Evolutionary conservation across 2,113 vertebrate species (phyloP), one percentile per base, ranked within the genome.

Genomic region (Mesitornis unicolor): DNA sequence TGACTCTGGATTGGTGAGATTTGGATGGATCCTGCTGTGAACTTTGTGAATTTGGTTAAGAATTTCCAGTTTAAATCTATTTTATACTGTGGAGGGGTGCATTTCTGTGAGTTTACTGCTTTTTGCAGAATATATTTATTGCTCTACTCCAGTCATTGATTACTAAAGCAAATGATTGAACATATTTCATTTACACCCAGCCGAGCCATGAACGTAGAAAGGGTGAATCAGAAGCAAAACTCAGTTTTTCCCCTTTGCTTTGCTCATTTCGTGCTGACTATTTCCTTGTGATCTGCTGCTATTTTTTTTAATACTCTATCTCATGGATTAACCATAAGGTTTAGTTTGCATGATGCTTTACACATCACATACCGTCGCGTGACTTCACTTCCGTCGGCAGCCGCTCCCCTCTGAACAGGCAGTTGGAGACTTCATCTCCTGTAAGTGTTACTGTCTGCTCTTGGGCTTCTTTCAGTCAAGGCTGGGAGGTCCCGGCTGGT

Each of bases 301-400:
- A 0, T 48, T 79, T 63, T 77, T 56, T 76, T 15, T 59, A 59
- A 40, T 25, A 1, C 12, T 53, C 31, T 60, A 25, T 45, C 93
- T 74, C 10, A 3, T 13, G 56, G 79, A 11, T 76, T 84, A 82
- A n/a, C 60, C 38, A 57, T 64, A 75, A 53, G 38, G 19, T 38
- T 63, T 84, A 47, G 33, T 84, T 36, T 51, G 36, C 51, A 13
- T 11, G 79, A 40, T 36, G 68, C 48, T 4, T 16, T 38, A 13
- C 33, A 11, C 1, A 1, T 75, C 59, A 12, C 3, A 8, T 3
- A 4, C 35, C 20, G 0, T 0, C 24, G 79, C 29, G 53, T 16
- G 86, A 11, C 64, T 84, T 68, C 60, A 25, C 69, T 63, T 54
- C 85, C 71, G 29, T 3, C 0, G 1, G 67, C 74, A 69, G 53